Conservation (phyloP, 2,113 vertebrate species). For the Prunella fulvescens region DNA sequence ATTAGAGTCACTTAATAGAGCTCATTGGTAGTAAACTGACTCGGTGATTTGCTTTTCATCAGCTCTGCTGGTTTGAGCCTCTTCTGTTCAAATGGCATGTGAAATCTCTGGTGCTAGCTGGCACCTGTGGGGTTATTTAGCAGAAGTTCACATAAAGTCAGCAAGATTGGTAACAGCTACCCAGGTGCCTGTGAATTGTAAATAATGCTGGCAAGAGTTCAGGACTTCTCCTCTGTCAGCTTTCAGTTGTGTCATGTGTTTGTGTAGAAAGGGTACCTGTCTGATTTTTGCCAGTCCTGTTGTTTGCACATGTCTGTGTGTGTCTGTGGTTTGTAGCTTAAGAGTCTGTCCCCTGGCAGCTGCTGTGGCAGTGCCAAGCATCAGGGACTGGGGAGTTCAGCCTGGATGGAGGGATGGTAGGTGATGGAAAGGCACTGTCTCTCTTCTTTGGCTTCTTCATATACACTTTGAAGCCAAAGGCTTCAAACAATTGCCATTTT, state of each 20-base stretch:
- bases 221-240: neutral
- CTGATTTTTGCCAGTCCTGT: neutral
- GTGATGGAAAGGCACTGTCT: accelerated
- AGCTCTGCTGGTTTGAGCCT: neutral
- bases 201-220: neutral
- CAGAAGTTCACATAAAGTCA: neutral
- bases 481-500: neutral
- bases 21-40: slow-evolving; percentile 38
- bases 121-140: neutral
- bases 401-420: neutral
- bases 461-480: neutral
- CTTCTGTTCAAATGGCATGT: neutral
- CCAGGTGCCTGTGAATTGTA: neutral
- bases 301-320: neutral
- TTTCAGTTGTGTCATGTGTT: neutral
- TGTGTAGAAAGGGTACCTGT: neutral
- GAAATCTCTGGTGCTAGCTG: slow-evolving; percentile 7
- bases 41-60: slow-evolving; percentile 31
- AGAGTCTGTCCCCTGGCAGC: neutral
- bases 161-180: neutral
- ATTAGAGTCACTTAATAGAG: slow-evolving; percentile 45
- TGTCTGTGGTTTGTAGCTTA: neutral
- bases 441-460: neutral
- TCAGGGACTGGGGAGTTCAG: neutral
- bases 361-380: neutral